These are phyloP conservation scores for Limanda limanda DNA, from an alignment of 2,113 vertebrate species.

Conservation along the genomic window DNA sequence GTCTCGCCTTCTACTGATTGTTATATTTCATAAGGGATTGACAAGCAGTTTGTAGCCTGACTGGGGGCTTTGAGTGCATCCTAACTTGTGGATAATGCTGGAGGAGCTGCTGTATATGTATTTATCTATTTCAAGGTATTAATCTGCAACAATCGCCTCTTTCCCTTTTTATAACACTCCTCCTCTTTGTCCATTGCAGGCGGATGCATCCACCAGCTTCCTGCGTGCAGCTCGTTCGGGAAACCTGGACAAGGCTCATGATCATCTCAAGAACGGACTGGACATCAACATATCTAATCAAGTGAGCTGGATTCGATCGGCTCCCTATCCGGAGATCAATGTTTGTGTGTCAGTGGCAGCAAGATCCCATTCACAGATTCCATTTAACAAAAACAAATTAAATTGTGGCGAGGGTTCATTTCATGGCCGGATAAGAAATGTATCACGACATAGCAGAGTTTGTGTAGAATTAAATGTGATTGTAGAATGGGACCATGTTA, in stretches of 20 bases:
- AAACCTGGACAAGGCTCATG: conserved; percentile 96
- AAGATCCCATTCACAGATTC: conserved; percentile 8
- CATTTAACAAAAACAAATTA: background rate
- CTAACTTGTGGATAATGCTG: background rate
- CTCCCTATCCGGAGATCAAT: background rate
- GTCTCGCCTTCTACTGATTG: conserved; percentile 4
- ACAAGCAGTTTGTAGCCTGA: conserved; percentile 10
- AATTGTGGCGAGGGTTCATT: background rate
- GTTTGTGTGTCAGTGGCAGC: background rate
- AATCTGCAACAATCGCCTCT: no score
- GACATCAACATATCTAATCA: conserved; percentile 96
- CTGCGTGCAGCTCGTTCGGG: conserved; percentile 94
- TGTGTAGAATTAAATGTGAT: no score
- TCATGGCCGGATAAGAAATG: background rate
- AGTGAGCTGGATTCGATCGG: conserved; percentile 76
- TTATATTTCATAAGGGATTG: background rate
- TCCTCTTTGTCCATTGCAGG: conserved; percentile 76
- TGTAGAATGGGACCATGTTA: background rate
- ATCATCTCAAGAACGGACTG: conserved; percentile 94
- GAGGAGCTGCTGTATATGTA: conserved; percentile 3
- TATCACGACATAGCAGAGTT: no score
- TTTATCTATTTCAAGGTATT: background rate
- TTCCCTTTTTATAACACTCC: background rate
- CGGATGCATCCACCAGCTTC: conserved; percentile 93
- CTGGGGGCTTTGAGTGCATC: conserved; percentile 16